These are phyloP conservation scores for Tineola bisselliella DNA, from an alignment of 2,888 invertebrate species.

Conservation along the genomic window DNA sequence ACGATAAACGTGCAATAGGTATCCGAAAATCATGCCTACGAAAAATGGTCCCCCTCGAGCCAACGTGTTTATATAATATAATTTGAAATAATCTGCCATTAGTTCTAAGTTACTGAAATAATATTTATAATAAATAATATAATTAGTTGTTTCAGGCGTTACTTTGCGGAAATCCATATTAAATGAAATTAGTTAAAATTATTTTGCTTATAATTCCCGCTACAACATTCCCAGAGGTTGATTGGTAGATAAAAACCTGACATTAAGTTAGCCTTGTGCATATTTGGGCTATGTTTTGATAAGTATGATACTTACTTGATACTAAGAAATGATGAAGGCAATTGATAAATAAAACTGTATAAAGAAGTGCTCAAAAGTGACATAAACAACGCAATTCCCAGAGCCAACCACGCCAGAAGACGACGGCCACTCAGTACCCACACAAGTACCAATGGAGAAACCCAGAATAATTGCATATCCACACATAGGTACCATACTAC, in stretches of 20 bases:
- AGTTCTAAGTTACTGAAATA: conserved; percentile 22
- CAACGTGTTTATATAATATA: conserved; percentile 38
- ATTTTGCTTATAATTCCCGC: too few relatives aligned
- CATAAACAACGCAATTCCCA: neutral
- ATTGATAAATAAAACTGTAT: neutral
- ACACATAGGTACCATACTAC: conserved; percentile 48
- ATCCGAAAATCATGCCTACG: conserved; percentile 40
- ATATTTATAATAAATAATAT: neutral
- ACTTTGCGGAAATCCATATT: too few relatives aligned
- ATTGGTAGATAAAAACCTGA: too few relatives aligned
- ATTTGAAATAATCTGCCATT: conserved; percentile 15
- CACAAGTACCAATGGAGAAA: conserved; percentile 40
- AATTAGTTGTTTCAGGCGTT: too few relatives aligned
- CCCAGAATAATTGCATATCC: conserved; percentile 42
- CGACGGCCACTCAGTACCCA: conserved; percentile 32
- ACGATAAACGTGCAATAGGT: conserved; percentile 30
- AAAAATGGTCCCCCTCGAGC: conserved; percentile 40
- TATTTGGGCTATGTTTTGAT: too few relatives aligned
- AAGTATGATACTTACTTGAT: neutral
- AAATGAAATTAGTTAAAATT: too few relatives aligned
- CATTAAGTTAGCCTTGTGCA: too few relatives aligned
- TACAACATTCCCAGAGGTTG: too few relatives aligned
- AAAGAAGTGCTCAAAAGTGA: neutral
- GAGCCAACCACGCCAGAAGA: conserved; percentile 21
- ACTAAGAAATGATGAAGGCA: neutral